These are phyloP conservation scores for Trichonephila inaurata DNA, from an alignment of 1,140 invertebrate genomes.

Conservation along the genomic window DNA sequence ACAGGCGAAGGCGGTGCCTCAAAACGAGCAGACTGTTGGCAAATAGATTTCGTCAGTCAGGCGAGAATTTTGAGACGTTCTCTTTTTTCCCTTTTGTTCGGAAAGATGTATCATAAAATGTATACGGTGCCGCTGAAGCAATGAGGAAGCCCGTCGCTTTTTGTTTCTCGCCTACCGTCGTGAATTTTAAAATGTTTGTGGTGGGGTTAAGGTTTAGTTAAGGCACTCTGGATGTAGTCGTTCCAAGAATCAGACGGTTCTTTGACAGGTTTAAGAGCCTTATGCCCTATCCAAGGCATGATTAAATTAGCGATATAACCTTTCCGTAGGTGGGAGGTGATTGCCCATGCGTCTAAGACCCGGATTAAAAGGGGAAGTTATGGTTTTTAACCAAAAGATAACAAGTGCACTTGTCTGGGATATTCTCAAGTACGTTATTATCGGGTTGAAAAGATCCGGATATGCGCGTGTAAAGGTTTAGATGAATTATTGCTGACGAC, in stretches of 20 bases:
- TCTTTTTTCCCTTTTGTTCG: constrained; percentile 36
- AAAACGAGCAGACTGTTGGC: constrained; percentile 27
- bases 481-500: neutral
- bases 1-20: constrained; percentile 13
- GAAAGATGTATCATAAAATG: constrained; percentile 38
- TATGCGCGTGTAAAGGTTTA: neutral
- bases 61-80: constrained; percentile 52
- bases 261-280: neutral
- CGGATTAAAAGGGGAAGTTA: constrained; percentile 5
- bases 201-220: neutral
- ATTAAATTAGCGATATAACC: neutral
- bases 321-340: neutral
- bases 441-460: neutral
- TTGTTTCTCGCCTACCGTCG: neutral
- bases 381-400: neutral
- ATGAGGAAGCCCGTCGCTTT: constrained; percentile 28
- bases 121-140: neutral
- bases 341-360: neutral
- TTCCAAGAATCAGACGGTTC: neutral
- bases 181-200: constrained; percentile 41
- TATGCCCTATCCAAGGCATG: neutral
- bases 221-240: too few species aligned
- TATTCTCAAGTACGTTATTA: neutral
- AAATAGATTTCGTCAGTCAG: constrained; percentile 53
- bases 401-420: neutral